phyloP scores from a whole-genome alignment of 2,888 invertebrate genomes.

The Aphidius colemani region DNA sequence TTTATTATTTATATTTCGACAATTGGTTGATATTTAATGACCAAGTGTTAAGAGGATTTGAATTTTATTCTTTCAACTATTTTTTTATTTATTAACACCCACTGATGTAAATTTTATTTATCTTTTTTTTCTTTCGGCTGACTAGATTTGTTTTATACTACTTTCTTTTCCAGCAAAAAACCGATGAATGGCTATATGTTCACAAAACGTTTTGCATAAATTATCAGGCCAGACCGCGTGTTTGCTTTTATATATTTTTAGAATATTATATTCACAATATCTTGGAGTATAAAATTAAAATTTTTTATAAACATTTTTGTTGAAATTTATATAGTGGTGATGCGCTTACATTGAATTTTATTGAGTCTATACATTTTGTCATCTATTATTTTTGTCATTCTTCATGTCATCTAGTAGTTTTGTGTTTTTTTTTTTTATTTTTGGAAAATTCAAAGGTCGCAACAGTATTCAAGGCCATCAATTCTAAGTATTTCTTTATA shows the following conservation, averaged over 20 bases:
- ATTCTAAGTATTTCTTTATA: neutral
- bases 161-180: constrained; percentile 19
- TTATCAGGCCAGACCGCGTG: constrained; percentile 34
- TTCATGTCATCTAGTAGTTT: constrained; percentile 2
- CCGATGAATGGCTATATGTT: constrained; percentile 40
- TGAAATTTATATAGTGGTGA: neutral
- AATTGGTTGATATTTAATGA: no score
- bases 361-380: neutral
- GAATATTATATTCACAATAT: neutral
- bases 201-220: constrained; percentile 48
- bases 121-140: constrained; percentile 3
- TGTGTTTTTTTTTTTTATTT: constrained; percentile 7
- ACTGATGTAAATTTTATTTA: neutral
- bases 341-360: neutral
- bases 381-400: constrained; percentile 7
- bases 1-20: no score
- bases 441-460: constrained; percentile 32
- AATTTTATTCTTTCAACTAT: no score
- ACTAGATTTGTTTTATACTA: no score
- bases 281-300: neutral
- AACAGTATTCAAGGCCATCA: constrained; percentile 7
- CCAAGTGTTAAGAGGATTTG: no score
- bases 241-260: constrained; percentile 7
- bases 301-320: constrained; percentile 5
- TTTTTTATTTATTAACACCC: no score